phyloP scores from a whole-genome alignment of 2,797 vertebrate species.

The Catostomus latipinnis region DNA sequence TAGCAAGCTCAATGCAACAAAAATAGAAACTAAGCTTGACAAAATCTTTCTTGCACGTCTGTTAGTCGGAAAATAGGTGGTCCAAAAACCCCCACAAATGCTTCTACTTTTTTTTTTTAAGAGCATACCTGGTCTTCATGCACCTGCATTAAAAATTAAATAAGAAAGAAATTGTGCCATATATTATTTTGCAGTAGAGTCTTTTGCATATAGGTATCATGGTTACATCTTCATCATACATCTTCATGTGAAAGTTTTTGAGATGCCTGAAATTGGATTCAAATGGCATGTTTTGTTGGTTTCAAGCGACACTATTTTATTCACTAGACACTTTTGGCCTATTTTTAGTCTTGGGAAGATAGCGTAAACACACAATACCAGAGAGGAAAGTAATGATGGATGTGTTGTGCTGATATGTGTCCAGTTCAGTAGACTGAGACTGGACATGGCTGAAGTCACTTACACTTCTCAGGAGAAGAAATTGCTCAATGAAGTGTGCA shows the following conservation, averaged over 20 bases:
- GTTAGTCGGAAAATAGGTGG: too few species aligned
- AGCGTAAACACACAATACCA: slow-evolving; percentile 64
- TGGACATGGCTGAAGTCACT: slow-evolving; percentile 77
- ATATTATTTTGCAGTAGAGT: background rate
- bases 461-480: slow-evolving; percentile 52
- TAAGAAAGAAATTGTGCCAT: background rate
- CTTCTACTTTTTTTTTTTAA: too few species aligned
- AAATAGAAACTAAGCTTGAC: too few species aligned
- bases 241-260: background rate
- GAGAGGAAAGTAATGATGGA: slow-evolving; percentile 65
- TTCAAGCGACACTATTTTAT: slow-evolving; percentile 5
- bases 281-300: slow-evolving; percentile 15
- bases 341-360: slow-evolving; percentile 39
- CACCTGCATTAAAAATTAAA: slow-evolving; percentile 3
- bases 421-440: slow-evolving; percentile 78
- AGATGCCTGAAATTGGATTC: slow-evolving; percentile 1
- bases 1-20: too few species aligned
- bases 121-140: background rate
- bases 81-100: too few species aligned
- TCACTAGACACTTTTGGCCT: slow-evolving; percentile 38
- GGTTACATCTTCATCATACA: background rate
- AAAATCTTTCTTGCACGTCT: too few species aligned
- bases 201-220: background rate
- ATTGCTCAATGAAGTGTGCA: slow-evolving; percentile 32
- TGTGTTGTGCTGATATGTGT: slow-evolving; percentile 74